Conservation (phyloP, 2,888 invertebrate genomes). For the Pollenia labialis region DNA sequence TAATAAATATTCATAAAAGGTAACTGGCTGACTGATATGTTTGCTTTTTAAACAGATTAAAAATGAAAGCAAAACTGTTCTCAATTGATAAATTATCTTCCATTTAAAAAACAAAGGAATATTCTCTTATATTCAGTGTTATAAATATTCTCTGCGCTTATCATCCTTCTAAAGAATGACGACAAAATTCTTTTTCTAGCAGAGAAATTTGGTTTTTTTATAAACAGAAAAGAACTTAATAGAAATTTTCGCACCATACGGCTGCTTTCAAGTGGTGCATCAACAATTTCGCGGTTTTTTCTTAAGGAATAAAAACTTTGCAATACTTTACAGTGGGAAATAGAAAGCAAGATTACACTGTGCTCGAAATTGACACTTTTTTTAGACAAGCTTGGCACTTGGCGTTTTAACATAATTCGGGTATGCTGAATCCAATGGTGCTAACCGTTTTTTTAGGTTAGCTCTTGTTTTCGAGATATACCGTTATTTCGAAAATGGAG, state of each 20-base stretch:
- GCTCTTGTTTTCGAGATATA: too few species aligned
- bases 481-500: too few species aligned
- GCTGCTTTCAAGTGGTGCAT: slow-evolving; percentile 61
- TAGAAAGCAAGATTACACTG: background rate
- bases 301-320: slow-evolving; percentile 4
- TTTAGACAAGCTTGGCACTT: too few species aligned
- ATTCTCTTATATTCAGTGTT: background rate
- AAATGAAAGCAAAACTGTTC: slow-evolving; percentile 15
- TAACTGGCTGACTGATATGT: slow-evolving; percentile 11
- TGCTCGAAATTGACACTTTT: too few species aligned
- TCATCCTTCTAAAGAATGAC: slow-evolving; percentile 28
- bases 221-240: slow-evolving; percentile 29
- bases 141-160: slow-evolving; percentile 39
- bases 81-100: background rate
- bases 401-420: too few species aligned
- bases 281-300: slow-evolving; percentile 66
- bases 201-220: background rate
- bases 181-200: slow-evolving; percentile 9
- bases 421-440: too few species aligned
- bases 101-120: background rate
- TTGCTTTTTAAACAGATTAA: slow-evolving; percentile 1
- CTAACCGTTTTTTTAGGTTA: too few species aligned
- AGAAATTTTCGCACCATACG: slow-evolving; percentile 51
- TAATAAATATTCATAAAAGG: slow-evolving; percentile 25
- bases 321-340: slow-evolving; percentile 3